Conservation (phyloP, 1,140 invertebrate species). For the Myzus persicae region DNA sequence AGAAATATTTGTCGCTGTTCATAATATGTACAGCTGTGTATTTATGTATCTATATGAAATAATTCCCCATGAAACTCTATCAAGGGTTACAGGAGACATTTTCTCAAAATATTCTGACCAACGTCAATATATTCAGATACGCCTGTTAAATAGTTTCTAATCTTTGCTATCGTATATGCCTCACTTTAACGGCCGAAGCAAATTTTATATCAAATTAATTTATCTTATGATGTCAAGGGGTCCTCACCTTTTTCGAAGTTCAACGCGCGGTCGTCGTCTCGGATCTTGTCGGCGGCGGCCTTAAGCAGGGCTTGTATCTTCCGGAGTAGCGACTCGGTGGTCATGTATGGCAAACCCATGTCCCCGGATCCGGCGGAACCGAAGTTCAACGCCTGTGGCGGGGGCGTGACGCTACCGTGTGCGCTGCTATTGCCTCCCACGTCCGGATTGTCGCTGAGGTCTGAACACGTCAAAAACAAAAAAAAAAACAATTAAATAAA, state of each 20-base stretch:
- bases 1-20: too few relatives aligned
- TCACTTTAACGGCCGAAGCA: background rate
- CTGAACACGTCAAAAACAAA: constrained; percentile 64
- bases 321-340: constrained; percentile 89
- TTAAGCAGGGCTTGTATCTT: constrained; percentile 95
- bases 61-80: background rate
- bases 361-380: constrained; percentile 66
- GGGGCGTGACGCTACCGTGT: constrained; percentile 71
- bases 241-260: constrained; percentile 93
- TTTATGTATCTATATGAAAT: too few relatives aligned
- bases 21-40: too few relatives aligned
- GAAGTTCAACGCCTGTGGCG: constrained; percentile 77
- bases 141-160: background rate
- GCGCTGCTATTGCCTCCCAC: constrained; percentile 68
- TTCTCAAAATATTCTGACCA: background rate
- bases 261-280: constrained; percentile 93
- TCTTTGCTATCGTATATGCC: background rate
- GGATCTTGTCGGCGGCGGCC: constrained; percentile 93
- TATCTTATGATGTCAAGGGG: background rate
- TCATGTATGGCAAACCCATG: constrained; percentile 68
- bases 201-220: background rate
- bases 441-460: constrained; percentile 73
- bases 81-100: background rate
- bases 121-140: background rate
- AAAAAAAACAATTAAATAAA: background rate